Evolutionary conservation across 2,113 vertebrate genomes (phyloP), one percentile per base, ranked within the genome.

Genomic region (Thamnaconus septentrionalis): DNA sequence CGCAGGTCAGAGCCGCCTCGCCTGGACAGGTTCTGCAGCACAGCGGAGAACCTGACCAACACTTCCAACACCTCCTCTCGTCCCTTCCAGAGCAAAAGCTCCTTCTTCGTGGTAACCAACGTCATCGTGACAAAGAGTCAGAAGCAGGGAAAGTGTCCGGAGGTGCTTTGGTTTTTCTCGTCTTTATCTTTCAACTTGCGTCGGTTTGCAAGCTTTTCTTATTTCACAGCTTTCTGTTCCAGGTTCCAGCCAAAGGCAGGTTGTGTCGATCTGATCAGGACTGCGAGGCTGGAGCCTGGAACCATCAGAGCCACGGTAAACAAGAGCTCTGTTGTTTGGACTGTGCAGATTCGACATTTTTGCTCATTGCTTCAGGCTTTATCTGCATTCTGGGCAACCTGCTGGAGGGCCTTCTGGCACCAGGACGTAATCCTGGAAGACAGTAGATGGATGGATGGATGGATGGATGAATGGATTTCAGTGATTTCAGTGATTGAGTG

Each of bases 51-150:
- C 51, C 6, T 41, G 10, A 31, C 18, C 18, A 31, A 31, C 18
- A 31, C n/a, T 11, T 53, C 3, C 56, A 69, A 58, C 0, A 0
- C 56, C 10, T 61, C 45, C 0, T n/a, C 6, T 10, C 39, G 44
- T 61, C 44, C 43, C 39, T 40, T 73, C 11, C 56, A 94, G 93
- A 85, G 75, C 0, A 86, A 82, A 55, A 89, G 91, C 74, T 92
- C 93, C 3, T 93, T 94, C 80, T 94, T 94, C 3, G 86, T 94
- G 66, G 61, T 92, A 55, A 94, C 93, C 41, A 95, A 93, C 40
- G 43, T 88, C 9, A 87, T 93, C 7, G 66, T 81, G 56, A 94
- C 92, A 0, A 84, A 90, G 66, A 89, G 86, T 44, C 93, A 94
- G 81, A 60, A 53, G 66, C 85, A 91, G 76, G 73, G 76, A 11